These are phyloP conservation scores for Bombus pyrosoma DNA, from an alignment of 1,140 invertebrate species.

Conservation along the genomic window DNA sequence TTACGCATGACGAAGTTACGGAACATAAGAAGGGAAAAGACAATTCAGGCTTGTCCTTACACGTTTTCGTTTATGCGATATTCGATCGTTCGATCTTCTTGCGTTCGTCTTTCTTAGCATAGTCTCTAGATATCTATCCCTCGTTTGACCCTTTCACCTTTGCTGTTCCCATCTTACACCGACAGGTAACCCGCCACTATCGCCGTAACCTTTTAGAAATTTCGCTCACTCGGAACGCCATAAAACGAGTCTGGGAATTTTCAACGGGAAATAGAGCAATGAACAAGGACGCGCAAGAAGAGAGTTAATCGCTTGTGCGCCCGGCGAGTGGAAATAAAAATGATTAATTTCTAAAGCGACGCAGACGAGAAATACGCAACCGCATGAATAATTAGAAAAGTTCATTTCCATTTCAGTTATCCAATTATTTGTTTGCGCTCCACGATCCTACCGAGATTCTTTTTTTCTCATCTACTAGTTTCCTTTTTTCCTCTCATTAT, in stretches of 20 bases:
- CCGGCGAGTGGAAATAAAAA: background rate
- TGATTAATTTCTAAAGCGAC: background rate
- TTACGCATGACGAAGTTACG: background rate
- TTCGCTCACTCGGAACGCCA: background rate
- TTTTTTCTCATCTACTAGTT: background rate
- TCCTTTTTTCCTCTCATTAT: slow-evolving; percentile 20
- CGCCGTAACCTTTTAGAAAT: background rate
- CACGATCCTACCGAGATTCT: background rate
- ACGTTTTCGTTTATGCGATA: background rate
- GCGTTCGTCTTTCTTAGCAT: too few species aligned
- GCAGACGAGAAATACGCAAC: background rate
- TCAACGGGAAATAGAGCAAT: background rate
- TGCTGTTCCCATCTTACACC: too few species aligned
- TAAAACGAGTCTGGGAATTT: background rate
- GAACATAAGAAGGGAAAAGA: background rate
- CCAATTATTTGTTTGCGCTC: background rate
- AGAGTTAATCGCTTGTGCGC: background rate
- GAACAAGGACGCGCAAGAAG: background rate
- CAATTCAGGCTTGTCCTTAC: background rate
- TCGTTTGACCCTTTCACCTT: background rate
- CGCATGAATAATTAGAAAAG: slow-evolving; percentile 9
- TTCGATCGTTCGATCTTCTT: too few species aligned
- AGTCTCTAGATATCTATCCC: background rate
- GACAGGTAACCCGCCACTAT: background rate
- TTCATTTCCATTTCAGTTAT: background rate